These are phyloP conservation scores for Neoitamus cyanurus DNA, from an alignment of 2,888 invertebrate species.

Conservation along the genomic window DNA sequence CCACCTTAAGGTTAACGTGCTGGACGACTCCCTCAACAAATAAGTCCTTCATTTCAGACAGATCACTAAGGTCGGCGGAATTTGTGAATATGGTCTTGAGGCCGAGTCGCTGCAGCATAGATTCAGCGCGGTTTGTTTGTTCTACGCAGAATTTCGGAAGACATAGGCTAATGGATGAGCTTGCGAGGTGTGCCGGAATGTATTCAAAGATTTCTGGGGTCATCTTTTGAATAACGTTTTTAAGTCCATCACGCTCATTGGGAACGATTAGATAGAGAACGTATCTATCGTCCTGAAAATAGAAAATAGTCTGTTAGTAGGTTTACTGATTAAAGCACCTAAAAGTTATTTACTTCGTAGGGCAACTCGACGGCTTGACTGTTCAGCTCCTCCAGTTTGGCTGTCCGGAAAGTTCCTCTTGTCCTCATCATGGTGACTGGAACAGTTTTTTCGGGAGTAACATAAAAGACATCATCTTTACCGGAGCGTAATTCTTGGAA, in stretches of 20 bases:
- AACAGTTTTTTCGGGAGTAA: slow-evolving; percentile 71
- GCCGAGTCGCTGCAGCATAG: slow-evolving; percentile 71
- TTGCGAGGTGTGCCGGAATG: slow-evolving; percentile 44
- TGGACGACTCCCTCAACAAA: slow-evolving; percentile 76
- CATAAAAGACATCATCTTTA: slow-evolving; percentile 72
- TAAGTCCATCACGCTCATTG: slow-evolving; percentile 69
- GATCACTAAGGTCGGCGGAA: slow-evolving; percentile 68
- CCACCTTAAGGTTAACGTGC: slow-evolving; percentile 73
- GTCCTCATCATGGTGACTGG: slow-evolving; percentile 77
- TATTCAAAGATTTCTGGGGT: background rate
- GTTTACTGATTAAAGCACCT: background rate
- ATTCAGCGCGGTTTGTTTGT: slow-evolving; percentile 73
- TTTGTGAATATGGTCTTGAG: slow-evolving; percentile 69
- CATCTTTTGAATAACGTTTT: background rate
- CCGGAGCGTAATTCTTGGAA: slow-evolving; percentile 69
- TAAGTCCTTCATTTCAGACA: slow-evolving; percentile 72
- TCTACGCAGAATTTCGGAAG: slow-evolving; percentile 74
- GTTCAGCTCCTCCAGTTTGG: slow-evolving; percentile 72
- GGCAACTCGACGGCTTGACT: slow-evolving; percentile 78
- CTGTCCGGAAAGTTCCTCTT: slow-evolving; percentile 72
- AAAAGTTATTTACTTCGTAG: slow-evolving; percentile 72
- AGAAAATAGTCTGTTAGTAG: background rate
- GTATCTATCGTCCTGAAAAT: slow-evolving; percentile 70
- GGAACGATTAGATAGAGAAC: slow-evolving; percentile 71
- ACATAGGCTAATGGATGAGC: slow-evolving; percentile 67